Evolutionary conservation across 2,888 invertebrate genomes (phyloP), one percentile per base, ranked within the genome.

Genomic region (Leptura quadrifasciata): DNA sequence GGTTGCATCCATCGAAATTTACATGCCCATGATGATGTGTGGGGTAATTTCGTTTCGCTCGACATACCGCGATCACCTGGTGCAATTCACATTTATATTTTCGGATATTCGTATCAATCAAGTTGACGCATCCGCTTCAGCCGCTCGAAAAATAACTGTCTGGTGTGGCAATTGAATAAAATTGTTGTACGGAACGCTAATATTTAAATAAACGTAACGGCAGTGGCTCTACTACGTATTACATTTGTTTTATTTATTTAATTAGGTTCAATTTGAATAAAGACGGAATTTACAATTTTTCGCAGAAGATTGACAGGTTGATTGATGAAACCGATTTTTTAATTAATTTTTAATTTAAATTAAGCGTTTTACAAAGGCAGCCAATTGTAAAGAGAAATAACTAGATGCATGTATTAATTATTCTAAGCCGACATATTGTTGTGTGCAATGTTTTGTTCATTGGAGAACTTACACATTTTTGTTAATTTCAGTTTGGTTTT

Each of bases 81-180:
- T 35, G 35, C 39, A 63, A 63, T 63, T 39, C 39, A 20, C 31
- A 63, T 63, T 63, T 63, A 63, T 63, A 63, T 63, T 63, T 63
- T 35, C 35, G 18, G 39, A 35, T 21, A 60, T 39, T 63, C 63
- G 63, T 63, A 63, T 63, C 63, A 63, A 63, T 63, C 63, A 63
- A 63, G 18, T 10, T 27, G 39, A 35, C 18, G 63, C 63, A 63
- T 63, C 17, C 63, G 63, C 39, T 39, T 35, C 35, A 39, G 17
- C 39, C 63, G 15, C 18, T 63, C 63, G 63, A 63, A 20, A 39
- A 63, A 63, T 63, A 20, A 31, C 31, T 63, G 60, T 60, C 60
- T 63, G 63, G 63, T 39, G 31, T 17, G 61, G 31, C 35, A 35
- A 35, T 31, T 35, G 63, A 39, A 39, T 63, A 39, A 63, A 63